Base-by-base conservation (phyloP, 2,797 vertebrate genomes). In the Gymnothorax reevesii region DNA sequence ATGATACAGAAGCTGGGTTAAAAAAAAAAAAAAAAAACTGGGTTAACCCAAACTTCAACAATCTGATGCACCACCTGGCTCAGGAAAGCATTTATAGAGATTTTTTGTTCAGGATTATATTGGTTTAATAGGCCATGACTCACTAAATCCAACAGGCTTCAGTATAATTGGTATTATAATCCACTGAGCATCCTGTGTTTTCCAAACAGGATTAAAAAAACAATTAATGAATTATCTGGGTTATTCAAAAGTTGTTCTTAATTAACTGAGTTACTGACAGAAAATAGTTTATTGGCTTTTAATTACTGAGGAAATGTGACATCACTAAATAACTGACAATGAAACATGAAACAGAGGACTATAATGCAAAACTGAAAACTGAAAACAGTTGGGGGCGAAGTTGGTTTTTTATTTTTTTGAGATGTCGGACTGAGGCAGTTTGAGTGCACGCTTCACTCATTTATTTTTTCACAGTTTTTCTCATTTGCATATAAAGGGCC, bases 71-170 rank as follows among this genome's bases (percentile, higher is more conserved):
- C 33, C 33, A 42, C 33, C 33, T 42, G 33, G 60, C 83, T 84
- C n/a, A 15, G 49, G 60, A 33, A 17, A 42, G 27, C 83, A 84
- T 66, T 84, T 84, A 9, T 57, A 8, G 49, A 9, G 13, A 62
- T 60, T 17, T 62, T 49, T 59, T 66, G 59, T 7, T 17, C 8
- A n/a, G 60, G 22, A 84, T 42, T 42, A 64, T 66, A 84, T 84
- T 84, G 60, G 27, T 64, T 13, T 3, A 33, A 83, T 83, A 8
- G 52, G 33, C 49, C 83, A 84, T 49, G 60, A 42, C 60, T 64
- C 60, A 64, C 60, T 64, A 57, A 64, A 66, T 66, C 62, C 33
- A 84, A 84, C 83, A 49, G 33, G 42, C 42, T 42, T 84, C 15
- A 54, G 33, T 49, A 15, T 84, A 64, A 84, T 84, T 54, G 59